Evolutionary conservation across 2,113 vertebrate genomes (phyloP).

Genomic region (Carettochelys insculpta): DNA sequence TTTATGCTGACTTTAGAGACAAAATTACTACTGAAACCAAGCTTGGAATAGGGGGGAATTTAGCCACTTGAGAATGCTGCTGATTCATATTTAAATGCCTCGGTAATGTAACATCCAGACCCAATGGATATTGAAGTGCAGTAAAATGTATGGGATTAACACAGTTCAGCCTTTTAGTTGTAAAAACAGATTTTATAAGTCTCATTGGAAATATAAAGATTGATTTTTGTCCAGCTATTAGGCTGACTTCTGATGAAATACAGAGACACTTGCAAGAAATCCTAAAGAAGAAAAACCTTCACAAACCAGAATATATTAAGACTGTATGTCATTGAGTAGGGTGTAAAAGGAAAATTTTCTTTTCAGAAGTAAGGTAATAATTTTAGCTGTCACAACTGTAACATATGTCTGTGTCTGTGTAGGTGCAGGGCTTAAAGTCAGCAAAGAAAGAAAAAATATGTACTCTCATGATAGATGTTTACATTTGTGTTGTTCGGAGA

Average conservation of each 20-base stretch:
- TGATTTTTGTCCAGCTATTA: neutral
- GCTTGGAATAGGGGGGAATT: neutral
- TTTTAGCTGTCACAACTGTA: slow-evolving; percentile 12
- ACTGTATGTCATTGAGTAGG: neutral
- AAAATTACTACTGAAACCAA: neutral
- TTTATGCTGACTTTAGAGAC: neutral
- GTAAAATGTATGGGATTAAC: neutral
- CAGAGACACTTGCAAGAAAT: neutral
- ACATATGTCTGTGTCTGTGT: neutral
- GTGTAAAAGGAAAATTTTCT: neutral
- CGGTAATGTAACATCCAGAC: neutral
- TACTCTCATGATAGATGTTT: slow-evolving; percentile 2
- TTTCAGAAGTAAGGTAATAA: slow-evolving; percentile 4
- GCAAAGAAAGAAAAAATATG: slow-evolving; percentile 10
- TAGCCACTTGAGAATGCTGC: neutral
- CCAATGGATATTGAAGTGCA: neutral
- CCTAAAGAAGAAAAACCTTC: neutral
- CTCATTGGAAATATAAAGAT: neutral
- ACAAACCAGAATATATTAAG: neutral
- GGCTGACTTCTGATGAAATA: slow-evolving; percentile 17
- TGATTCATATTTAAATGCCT: neutral
- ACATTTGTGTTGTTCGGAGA: neutral
- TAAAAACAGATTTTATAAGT: neutral
- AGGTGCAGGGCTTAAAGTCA: neutral
- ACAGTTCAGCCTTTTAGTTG: neutral